A percentile compares a stretch with the other conserved stretches of the same genome.
phyloP scores from a whole-genome alignment of 2,888 invertebrate species.

The Trissolcus japonicus region DNA sequence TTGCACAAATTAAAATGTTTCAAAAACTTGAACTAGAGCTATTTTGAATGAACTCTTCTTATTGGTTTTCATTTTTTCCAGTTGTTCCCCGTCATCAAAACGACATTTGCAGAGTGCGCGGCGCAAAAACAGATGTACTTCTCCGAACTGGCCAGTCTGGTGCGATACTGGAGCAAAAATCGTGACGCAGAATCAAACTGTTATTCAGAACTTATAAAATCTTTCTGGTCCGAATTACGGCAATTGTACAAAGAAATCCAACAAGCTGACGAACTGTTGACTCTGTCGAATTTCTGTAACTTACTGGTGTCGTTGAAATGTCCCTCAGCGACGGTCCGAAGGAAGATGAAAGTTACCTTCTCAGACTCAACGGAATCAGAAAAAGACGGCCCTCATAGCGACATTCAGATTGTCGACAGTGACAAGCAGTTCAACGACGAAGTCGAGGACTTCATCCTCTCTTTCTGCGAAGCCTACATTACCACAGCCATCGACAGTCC shows the following conservation, averaged over 20 bases:
- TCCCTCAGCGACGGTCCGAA: conserved; percentile 74
- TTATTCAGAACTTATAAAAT: conserved; percentile 70
- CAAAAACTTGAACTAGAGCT: neutral
- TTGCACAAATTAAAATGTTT: neutral
- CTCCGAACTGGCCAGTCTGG: conserved; percentile 77
- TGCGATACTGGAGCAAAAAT: conserved; percentile 80
- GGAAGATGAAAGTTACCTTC: conserved; percentile 79
- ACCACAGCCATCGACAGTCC: conserved; percentile 77
- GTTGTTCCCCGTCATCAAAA: conserved; percentile 77
- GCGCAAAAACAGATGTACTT: conserved; percentile 76
- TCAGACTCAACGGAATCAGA: conserved; percentile 64
- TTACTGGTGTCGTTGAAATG: conserved; percentile 77
- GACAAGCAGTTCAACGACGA: conserved; percentile 75
- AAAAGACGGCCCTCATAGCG: conserved; percentile 41
- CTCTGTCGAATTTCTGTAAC: conserved; percentile 74
- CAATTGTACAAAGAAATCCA: conserved; percentile 60
- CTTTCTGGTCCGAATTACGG: conserved; percentile 75
- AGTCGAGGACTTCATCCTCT: conserved; percentile 76
- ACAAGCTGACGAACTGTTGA: conserved; percentile 18
- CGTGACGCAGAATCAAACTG: conserved; percentile 67
- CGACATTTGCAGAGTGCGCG: conserved; percentile 75
- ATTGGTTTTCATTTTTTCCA: conserved; percentile 60
- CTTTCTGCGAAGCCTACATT: conserved; percentile 78
- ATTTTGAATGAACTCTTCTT: neutral
- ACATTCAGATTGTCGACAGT: conserved; percentile 49